Base-by-base conservation (phyloP, 2,888 invertebrate genomes). In the Podotricha telesiphe region DNA sequence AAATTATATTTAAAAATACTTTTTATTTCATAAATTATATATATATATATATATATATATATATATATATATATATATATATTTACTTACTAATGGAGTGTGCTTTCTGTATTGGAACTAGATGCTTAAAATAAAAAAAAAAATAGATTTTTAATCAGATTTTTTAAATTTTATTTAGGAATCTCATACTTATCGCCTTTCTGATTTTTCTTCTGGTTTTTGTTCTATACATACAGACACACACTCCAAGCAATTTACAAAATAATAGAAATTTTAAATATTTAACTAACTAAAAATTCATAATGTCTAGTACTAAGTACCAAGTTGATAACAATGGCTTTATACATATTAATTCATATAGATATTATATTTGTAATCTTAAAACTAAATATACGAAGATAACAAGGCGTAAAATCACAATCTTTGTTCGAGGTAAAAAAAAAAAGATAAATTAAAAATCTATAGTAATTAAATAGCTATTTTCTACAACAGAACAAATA, bases 361-460 rank as follows among this genome's bases (percentile, higher is more conserved):
- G 17, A 58, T 20, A 40, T 20, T 40, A 58, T 42, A n/a, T 61
- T 62, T 37, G 28, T 13, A 48, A 13, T 28, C 62, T 62, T 62
- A 62, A 62, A 62, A 62, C 47, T 62, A 62, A 48, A 62, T 45
- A 22, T 47, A 62, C 28, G 47, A 37, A 62, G 62, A 62, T 28
- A 22, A 62, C 62, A 62, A 62, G 48, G 48, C 42, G 22, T 45
- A 28, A 61, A 34, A 51, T 42, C 59, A 61, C 51, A 67, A 61
- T 59, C 67, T 28, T 50, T 67, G 11, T 42, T 42, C 34, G 51
- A 67, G 34, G 17, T 19, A 22, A 53, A 19, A 50, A 17, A 15
- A 47, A 5, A 34, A 51, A 53, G 17, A 22, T 7, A 11, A 34
- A 40, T 4, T 37, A 34, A 37, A 56, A 6, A 34, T 37, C 8